phyloP scores from a whole-genome alignment of 1,140 invertebrate genomes.

The Drosophila grimshawi region DNA sequence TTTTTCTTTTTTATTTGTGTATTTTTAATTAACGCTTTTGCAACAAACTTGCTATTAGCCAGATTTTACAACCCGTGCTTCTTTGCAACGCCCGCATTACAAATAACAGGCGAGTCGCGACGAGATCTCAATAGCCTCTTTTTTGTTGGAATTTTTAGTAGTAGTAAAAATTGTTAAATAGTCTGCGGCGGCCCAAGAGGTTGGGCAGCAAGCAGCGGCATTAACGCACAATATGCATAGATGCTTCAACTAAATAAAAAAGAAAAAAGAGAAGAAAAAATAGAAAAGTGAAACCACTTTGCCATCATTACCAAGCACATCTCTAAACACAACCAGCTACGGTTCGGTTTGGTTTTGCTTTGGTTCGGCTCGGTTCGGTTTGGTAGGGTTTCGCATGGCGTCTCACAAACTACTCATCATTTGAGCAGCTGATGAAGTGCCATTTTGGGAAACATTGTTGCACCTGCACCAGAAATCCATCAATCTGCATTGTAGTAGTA shows the following conservation, averaged over 20 bases:
- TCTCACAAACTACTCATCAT: constrained; percentile 49
- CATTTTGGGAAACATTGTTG: constrained; percentile 65
- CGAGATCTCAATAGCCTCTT: constrained; percentile 36
- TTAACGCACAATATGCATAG: constrained; percentile 39
- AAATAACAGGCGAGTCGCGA: constrained; percentile 51
- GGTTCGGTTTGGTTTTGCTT: constrained; percentile 18
- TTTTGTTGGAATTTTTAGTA: constrained; percentile 74
- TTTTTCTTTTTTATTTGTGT: constrained; percentile 29
- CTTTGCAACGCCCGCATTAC: constrained; percentile 80
- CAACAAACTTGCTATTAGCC: constrained; percentile 82
- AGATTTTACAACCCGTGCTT: constrained; percentile 79
- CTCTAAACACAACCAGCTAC: constrained; percentile 8
- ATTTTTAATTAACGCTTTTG: constrained; percentile 78
- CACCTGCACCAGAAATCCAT: constrained; percentile 54
- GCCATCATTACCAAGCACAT: constrained; percentile 51
- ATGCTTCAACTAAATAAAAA: constrained; percentile 30
- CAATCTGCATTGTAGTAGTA: constrained; percentile 45
- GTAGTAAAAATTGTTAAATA: constrained; percentile 81
- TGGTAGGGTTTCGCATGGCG: constrained; percentile 33
- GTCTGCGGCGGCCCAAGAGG: constrained; percentile 70
- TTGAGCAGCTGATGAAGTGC: constrained; percentile 3
- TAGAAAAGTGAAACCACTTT: constrained; percentile 65
- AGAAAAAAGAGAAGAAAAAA: too few species aligned
- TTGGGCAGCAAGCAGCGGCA: constrained; percentile 40
- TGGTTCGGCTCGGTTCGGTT: background rate